Percentiles rank a stretch among this genome's conserved stretches.
Conservation (phyloP, 2,113 vertebrate genomes). For the Nymphicus hollandicus region DNA sequence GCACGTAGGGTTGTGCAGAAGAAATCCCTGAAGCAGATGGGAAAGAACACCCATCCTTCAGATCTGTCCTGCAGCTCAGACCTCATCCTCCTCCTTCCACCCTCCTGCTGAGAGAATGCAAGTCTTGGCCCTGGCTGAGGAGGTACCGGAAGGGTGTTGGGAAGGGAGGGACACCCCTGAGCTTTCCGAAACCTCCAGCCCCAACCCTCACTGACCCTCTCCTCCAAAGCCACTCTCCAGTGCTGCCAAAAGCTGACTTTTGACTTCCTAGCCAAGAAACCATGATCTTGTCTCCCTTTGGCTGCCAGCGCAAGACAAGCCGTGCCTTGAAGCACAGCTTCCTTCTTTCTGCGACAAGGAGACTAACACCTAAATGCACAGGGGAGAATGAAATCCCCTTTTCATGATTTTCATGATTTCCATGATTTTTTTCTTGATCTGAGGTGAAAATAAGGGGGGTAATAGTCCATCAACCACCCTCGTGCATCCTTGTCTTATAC, state of each 20-base stretch:
- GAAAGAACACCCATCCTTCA: neutral
- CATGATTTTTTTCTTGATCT: neutral
- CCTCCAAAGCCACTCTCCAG: neutral
- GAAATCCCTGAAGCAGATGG: neutral
- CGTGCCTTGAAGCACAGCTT: neutral
- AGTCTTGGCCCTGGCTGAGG: neutral
- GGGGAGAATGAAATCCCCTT: neutral
- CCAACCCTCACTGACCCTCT: neutral
- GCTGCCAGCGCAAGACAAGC: neutral
- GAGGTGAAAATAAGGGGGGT: neutral
- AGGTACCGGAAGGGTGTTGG: neutral
- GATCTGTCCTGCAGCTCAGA: neutral
- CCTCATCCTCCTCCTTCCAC: neutral
- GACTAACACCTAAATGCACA: neutral
- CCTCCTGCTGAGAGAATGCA: no score
- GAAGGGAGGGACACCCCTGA: neutral
- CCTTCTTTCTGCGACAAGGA: neutral
- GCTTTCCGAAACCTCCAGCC: neutral
- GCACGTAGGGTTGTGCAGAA: neutral
- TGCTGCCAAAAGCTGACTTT: neutral
- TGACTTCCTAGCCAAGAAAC: neutral
- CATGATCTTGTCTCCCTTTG: neutral
- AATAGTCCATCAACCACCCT: no score
- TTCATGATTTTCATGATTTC: neutral
- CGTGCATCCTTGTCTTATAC: rapidly evolving